Percentiles rank a stretch among this genome's conserved stretches.
Evolutionary conservation across 2,797 vertebrate species (phyloP).

Genomic region (Glossophaga mutica): DNA sequence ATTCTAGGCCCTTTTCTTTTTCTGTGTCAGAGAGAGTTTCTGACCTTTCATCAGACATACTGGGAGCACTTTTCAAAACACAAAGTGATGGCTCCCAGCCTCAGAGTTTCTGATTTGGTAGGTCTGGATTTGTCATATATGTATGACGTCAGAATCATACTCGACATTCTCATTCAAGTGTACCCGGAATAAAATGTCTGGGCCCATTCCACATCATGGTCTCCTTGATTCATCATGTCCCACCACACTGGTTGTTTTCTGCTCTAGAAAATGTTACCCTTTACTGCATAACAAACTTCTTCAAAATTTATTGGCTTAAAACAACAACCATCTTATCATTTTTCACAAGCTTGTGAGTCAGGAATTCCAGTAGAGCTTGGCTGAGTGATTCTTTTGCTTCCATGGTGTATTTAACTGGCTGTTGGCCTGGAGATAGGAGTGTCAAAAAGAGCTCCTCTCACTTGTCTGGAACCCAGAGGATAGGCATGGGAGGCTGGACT

Average conservation of each 20-base stretch:
- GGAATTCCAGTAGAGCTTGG: neutral
- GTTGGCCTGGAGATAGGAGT: neutral
- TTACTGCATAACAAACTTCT: neutral
- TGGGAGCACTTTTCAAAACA: neutral
- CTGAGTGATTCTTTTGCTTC: neutral
- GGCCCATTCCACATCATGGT: neutral
- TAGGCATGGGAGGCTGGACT: neutral
- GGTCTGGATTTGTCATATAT: neutral
- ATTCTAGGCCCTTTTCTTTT: neutral
- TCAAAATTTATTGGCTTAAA: neutral
- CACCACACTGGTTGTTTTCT: neutral
- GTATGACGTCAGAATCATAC: neutral
- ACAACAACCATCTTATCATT: neutral
- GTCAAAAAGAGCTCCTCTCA: neutral
- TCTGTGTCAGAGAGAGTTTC: neutral
- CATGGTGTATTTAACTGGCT: neutral
- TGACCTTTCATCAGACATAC: neutral
- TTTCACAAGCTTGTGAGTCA: neutral
- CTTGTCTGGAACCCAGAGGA: neutral
- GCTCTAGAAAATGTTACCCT: neutral
- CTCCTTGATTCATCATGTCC: neutral
- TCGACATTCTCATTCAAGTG: neutral
- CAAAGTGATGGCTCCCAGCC: neutral
- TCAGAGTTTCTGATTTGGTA: neutral
- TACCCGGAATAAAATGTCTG: neutral